Percentiles rank a stretch among this genome's conserved stretches.
These are phyloP conservation scores for Apostichopus parvimensis DNA, from an alignment of 35 echinoderm and acorn worm species.

Conservation along the genomic window DNA sequence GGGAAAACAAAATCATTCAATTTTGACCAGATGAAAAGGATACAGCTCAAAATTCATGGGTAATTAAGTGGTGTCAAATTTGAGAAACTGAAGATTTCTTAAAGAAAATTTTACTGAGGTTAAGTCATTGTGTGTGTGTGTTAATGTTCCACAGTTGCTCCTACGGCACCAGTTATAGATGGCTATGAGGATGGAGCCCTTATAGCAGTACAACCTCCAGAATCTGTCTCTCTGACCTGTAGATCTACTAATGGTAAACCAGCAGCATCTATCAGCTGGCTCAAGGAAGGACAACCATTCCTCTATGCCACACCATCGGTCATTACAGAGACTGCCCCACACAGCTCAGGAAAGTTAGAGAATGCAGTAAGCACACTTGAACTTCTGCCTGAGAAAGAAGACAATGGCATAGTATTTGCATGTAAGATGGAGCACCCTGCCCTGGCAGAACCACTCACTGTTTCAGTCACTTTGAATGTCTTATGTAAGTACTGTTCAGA, in stretches of 20 bases:
- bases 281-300: constrained; percentile 69
- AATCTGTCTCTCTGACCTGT: constrained; percentile 66
- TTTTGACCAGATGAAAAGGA: no score
- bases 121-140: background rate
- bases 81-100: no score
- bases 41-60: no score
- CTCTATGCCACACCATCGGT: constrained; percentile 56
- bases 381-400: constrained; percentile 83
- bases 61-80: no score
- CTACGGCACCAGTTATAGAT: constrained; percentile 67
- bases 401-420: constrained; percentile 68
- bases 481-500: constrained; percentile 58
- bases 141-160: constrained; percentile 65
- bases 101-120: no score
- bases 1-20: no score
- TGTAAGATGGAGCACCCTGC: constrained; percentile 79
- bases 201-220: constrained; percentile 70
- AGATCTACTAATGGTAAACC: constrained; percentile 73
- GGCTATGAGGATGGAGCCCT: constrained; percentile 46
- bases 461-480: constrained; percentile 75
- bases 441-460: constrained; percentile 23
- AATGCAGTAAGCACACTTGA: constrained; percentile 81
- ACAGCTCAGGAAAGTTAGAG: constrained; percentile 56
- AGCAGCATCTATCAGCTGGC: constrained; percentile 76
- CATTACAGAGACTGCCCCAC: background rate